phyloP scores from a whole-genome alignment of 2,797 vertebrate genomes.

The Hybognathus amarus region DNA sequence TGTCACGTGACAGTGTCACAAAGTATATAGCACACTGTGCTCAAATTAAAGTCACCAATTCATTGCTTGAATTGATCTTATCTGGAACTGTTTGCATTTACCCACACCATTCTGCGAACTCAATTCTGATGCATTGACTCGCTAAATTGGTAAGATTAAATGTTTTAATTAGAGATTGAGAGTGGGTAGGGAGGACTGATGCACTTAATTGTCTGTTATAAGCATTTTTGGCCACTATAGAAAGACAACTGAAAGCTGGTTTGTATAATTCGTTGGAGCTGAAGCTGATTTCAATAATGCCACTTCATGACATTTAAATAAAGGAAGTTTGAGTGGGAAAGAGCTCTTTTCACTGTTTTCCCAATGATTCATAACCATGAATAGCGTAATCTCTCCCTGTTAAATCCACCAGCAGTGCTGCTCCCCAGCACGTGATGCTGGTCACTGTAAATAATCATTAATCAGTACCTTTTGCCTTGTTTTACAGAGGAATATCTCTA shows the following conservation, averaged over 20 bases:
- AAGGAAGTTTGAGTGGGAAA: background rate
- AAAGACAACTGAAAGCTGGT: constrained; percentile 19
- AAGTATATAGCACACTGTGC: background rate
- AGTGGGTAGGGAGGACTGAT: background rate
- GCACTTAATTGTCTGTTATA: constrained; percentile 13
- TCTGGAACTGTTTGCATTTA: constrained; percentile 49
- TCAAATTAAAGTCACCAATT: constrained; percentile 29
- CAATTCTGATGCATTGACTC: constrained; percentile 12
- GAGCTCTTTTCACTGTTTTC: constrained; percentile 21
- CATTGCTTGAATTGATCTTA: constrained; percentile 40
- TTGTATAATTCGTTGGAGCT: background rate
- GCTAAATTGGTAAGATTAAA: constrained; percentile 38
- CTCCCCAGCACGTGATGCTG: background rate
- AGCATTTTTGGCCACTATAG: background rate
- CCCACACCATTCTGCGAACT: constrained; percentile 37
- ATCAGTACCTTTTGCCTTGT: background rate
- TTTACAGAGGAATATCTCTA: background rate
- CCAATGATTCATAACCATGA: constrained; percentile 16
- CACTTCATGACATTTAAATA: constrained; percentile 33
- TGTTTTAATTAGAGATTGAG: constrained; percentile 31
- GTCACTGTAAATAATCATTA: background rate
- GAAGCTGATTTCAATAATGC: constrained; percentile 24
- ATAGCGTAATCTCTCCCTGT: background rate
- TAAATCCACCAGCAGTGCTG: background rate
- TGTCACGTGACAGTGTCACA: no score